A percentile compares a stretch with the other conserved stretches of the same genome.
phyloP scores from a whole-genome alignment of 2,113 vertebrate species.

The Columba livia region DNA sequence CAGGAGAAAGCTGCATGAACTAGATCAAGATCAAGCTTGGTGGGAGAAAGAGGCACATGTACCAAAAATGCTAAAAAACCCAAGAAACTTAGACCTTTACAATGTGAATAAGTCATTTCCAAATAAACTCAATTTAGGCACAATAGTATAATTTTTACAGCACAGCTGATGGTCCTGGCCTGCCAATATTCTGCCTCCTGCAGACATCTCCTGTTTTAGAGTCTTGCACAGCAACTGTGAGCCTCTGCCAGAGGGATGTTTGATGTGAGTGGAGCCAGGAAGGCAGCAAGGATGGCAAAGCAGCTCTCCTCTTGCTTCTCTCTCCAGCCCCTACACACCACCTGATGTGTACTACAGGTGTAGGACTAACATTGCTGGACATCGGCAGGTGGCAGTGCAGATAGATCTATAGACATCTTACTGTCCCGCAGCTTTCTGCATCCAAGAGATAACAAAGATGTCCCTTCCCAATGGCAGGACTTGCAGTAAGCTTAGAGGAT shows the following conservation, averaged over 20 bases:
- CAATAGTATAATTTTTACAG: constrained; percentile 20
- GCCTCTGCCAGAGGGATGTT: not conserved
- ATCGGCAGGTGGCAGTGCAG: not conserved
- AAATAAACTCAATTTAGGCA: not conserved
- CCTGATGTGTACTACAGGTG: not conserved
- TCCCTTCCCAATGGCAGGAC: not conserved
- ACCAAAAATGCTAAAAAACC: accelerated
- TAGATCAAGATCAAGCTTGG: not conserved
- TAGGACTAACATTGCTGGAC: not conserved
- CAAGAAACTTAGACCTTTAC: not conserved
- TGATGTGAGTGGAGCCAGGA: not conserved
- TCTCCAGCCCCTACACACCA: accelerated
- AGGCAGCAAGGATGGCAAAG: not conserved
- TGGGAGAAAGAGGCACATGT: not conserved
- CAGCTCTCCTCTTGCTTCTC: not conserved
- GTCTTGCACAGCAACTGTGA: not conserved
- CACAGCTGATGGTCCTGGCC: constrained; percentile 10
- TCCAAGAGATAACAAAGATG: accelerated
- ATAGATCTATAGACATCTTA: not conserved
- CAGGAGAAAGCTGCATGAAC: not conserved
- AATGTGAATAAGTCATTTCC: not conserved
- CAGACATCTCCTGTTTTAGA: not conserved
- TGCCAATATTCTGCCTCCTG: not conserved
- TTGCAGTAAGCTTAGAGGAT: not conserved
- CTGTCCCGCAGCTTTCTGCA: not conserved